Percentiles rank a stretch among this genome's conserved stretches.
Evolutionary conservation across 1,140 invertebrate genomes (phyloP).

Genomic region (Cotesia chilonis): DNA sequence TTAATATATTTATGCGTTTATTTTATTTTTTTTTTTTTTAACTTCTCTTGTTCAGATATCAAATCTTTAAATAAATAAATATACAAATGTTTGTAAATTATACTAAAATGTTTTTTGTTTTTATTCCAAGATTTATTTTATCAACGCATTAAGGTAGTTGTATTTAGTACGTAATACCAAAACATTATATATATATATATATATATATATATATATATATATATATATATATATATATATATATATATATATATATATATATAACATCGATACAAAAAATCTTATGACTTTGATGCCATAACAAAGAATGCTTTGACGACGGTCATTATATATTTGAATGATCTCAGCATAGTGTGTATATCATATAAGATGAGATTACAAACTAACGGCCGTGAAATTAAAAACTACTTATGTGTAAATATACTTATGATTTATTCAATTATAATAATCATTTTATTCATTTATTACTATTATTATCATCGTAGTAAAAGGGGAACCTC

Average conservation of each 20-base stretch:
- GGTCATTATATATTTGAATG: conserved; percentile 10
- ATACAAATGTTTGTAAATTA: no score
- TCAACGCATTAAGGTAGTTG: no score
- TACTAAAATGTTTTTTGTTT: no score
- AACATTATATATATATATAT: no score
- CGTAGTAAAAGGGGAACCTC: no score
- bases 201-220: neutral
- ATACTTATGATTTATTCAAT: neutral
- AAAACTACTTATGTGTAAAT: neutral
- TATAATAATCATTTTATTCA: neutral
- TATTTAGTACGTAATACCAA: no score
- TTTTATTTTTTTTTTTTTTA: no score
- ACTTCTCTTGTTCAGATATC: no score
- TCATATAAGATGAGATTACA: conserved; percentile 10
- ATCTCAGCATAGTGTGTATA: neutral
- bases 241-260: neutral
- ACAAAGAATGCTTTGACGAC: conserved; percentile 13
- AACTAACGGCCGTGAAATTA: conserved; percentile 2
- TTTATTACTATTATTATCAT: no score
- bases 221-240: neutral
- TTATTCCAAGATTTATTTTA: no score
- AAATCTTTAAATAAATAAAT: no score
- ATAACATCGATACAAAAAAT: neutral
- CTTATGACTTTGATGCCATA: neutral
- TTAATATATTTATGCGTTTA: no score